Evolutionary conservation across 37 sponge, comb jelly and placozoan genomes (phyloP).

Genomic region (Diacarnus erythraeanus): DNA sequence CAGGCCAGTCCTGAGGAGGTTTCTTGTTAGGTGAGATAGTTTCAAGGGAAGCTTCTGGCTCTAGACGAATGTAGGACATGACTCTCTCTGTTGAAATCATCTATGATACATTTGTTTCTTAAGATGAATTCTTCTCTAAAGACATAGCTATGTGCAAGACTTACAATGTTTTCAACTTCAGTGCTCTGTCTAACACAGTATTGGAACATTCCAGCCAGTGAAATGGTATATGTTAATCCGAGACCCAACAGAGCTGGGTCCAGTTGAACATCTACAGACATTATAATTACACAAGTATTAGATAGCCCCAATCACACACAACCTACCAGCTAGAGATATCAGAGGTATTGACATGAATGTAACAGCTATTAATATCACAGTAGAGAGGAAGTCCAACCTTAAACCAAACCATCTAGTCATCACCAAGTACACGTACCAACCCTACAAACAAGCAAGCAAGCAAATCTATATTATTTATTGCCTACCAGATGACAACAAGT

Average conservation of each 20-base stretch:
- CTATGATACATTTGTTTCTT: no score
- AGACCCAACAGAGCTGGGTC: conserved; percentile 66
- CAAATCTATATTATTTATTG: no score
- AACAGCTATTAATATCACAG: conserved; percentile 41
- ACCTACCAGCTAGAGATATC: background rate
- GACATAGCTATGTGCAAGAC: background rate
- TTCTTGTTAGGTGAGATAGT: conserved; percentile 28
- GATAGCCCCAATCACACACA: background rate
- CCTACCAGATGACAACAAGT: no score
- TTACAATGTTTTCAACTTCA: conserved; percentile 79
- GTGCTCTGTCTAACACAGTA: conserved; percentile 75
- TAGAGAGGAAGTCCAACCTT: conserved; percentile 57
- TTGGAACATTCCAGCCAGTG: conserved; percentile 78
- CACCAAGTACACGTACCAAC: conserved; percentile 62
- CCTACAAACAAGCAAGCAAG: conserved; percentile 11
- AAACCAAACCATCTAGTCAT: conserved; percentile 73
- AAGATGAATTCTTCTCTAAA: background rate
- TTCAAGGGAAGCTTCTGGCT: conserved; percentile 64
- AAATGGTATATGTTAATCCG: conserved; percentile 58
- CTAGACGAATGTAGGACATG: conserved; percentile 57
- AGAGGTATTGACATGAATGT: conserved; percentile 44
- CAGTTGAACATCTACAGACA: background rate
- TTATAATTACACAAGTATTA: background rate
- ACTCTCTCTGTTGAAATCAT: conserved; percentile 83
- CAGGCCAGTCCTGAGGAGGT: conserved; percentile 69